Conservation (phyloP, 2,888 invertebrate species). For the Aleiodes alternator region DNA sequence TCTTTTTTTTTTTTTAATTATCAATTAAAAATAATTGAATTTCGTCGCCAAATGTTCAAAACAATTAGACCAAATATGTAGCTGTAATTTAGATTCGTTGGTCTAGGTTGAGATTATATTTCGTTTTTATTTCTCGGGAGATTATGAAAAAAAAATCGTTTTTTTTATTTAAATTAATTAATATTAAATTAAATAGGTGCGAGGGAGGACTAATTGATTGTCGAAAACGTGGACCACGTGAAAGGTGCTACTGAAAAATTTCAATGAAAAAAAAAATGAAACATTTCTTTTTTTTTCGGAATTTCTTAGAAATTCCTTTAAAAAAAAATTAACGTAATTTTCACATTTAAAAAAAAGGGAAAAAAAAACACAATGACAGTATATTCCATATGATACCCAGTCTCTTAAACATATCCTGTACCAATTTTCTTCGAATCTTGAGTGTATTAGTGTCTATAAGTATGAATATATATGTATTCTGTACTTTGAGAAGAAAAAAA, state of each 20-base stretch:
- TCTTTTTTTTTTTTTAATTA: constrained; percentile 9
- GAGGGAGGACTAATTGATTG: not conserved
- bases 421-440: constrained; percentile 20
- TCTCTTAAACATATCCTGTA: constrained; percentile 36
- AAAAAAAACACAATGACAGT: constrained; percentile 5
- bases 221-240: constrained; percentile 16
- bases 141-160: constrained; percentile 6
- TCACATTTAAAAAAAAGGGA: constrained; percentile 20
- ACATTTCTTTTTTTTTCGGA: not conserved
- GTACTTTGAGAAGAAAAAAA: constrained; percentile 1
- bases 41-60: constrained; percentile 25
- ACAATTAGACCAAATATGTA: constrained; percentile 43
- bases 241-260: constrained; percentile 27
- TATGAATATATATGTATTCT: constrained; percentile 33
- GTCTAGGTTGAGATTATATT: constrained; percentile 40
- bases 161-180: not conserved
- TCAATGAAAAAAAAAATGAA: not conserved
- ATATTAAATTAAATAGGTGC: not conserved
- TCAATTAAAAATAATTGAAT: constrained; percentile 4
- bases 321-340: constrained; percentile 3
- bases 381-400: constrained; percentile 26
- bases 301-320: not conserved
- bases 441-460: constrained; percentile 32
- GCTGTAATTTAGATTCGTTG: constrained; percentile 39
- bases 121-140: constrained; percentile 10